Evolutionary conservation across 2,888 invertebrate species (phyloP).

Genomic region (Cataglyphis altisquamis): DNA sequence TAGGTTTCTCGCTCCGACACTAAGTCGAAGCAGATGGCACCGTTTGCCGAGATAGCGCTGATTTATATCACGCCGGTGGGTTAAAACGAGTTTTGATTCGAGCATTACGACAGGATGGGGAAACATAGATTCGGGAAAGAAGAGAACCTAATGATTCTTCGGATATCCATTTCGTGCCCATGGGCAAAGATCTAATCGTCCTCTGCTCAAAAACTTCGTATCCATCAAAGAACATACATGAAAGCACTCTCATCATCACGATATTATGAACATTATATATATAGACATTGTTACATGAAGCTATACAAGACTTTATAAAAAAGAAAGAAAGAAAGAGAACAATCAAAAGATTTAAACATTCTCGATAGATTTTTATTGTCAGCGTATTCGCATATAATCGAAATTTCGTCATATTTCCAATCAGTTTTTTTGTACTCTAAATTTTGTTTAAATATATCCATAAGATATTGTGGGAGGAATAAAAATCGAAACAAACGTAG

Average conservation of each 20-base stretch:
- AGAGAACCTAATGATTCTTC: constrained; percentile 51
- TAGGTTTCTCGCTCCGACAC: constrained; percentile 60
- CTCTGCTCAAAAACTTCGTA: constrained; percentile 19
- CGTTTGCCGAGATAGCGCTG: constrained; percentile 80
- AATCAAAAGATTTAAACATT: neutral
- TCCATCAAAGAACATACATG: neutral
- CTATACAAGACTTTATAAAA: neutral
- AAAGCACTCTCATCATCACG: neutral
- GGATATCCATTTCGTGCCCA: constrained; percentile 48
- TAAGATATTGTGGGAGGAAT: constrained; percentile 75
- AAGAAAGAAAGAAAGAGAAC: neutral
- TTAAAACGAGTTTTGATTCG: constrained; percentile 70
- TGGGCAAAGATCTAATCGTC: constrained; percentile 58
- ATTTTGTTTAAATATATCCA: constrained; percentile 69
- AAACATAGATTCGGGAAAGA: constrained; percentile 54
- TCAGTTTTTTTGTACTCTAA: constrained; percentile 66
- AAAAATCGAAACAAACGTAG: constrained; percentile 73
- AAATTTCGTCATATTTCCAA: constrained; percentile 28
- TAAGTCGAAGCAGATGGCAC: constrained; percentile 77
- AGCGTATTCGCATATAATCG: neutral
- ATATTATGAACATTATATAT: neutral
- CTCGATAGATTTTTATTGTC: neutral
- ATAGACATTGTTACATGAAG: neutral
- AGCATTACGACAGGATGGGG: constrained; percentile 51
- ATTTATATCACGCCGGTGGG: constrained; percentile 80